Percentiles rank a stretch among this genome's conserved stretches.
Conservation (phyloP, 2,797 vertebrate genomes). For the Pseudochirops corinnae region DNA sequence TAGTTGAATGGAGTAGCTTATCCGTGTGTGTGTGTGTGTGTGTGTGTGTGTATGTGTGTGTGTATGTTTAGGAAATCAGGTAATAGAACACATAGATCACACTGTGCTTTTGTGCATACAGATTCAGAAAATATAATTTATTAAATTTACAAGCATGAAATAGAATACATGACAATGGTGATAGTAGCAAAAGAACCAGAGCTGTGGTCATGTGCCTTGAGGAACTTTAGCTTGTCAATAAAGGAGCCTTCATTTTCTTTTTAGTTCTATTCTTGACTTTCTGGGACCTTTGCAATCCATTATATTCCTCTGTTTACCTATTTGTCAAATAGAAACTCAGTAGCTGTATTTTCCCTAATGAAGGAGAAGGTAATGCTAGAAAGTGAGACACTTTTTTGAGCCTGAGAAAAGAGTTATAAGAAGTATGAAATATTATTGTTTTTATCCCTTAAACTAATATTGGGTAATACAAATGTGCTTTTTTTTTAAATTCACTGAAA, state of each 20-base stretch:
- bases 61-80: constrained; percentile 18
- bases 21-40: not conserved
- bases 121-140: constrained; percentile 72
- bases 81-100: constrained; percentile 46
- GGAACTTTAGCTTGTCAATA: constrained; percentile 38
- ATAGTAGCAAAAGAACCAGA: constrained; percentile 51
- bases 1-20: constrained; percentile 22
- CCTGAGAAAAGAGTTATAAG: constrained; percentile 34
- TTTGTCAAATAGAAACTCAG: constrained; percentile 48
- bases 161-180: constrained; percentile 72
- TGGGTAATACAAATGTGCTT: constrained; percentile 13
- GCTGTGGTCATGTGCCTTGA: constrained; percentile 28
- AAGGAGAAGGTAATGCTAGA: not conserved
- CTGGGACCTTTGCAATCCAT: constrained; percentile 51
- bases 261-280: constrained; percentile 42
- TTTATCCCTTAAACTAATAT: constrained; percentile 50
- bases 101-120: constrained; percentile 49
- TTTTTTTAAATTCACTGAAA: constrained; percentile 51
- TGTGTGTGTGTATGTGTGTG: too few species aligned
- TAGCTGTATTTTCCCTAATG: not conserved
- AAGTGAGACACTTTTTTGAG: constrained; percentile 22
- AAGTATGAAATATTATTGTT: not conserved
- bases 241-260: constrained; percentile 69
- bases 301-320: constrained; percentile 51
- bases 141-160: constrained; percentile 69